Base-by-base conservation (phyloP, 35 echinoderm and acorn worm genomes). In the Heliocidaris erythrogramma region DNA sequence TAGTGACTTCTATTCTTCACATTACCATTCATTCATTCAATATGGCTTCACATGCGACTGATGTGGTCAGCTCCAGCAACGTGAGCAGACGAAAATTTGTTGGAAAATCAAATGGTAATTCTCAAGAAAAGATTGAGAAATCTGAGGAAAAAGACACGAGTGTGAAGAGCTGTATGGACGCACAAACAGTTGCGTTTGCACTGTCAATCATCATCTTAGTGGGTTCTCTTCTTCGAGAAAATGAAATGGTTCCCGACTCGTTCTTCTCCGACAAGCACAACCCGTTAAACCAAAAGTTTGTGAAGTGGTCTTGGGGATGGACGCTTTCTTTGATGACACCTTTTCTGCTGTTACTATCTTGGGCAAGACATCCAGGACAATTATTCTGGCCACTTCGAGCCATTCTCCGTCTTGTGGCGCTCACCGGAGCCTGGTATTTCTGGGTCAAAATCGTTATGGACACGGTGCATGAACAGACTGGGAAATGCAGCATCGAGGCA, bases 291-390 rank as follows among this genome's bases (percentile, higher is more conserved):
- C 97, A 96, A 30, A 59, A 95, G 16, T 98, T 98, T 61, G 96
- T 96, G 65, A 98, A 98, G 88, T 96, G 94, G 94, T 94, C 95
- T 27, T 98, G 97, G 97, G 95, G 96, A 21, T 98, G 97, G 97
- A 98, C 97, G 16, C 85, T 98, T 48, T 88, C 92, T 89, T 89
- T 96, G 16, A 49, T 86, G 21, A 96, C 97, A 31, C 95, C 97
- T 17, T 95, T 94, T 48, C 30, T 94, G 17, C 8, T 96, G 14
- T n/a, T 95, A 18, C 32, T 85, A 48, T 85, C 93, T 59, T 90
- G 94, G 94, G 86, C n/a, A 94, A 95, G 92, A 84, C 49, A 29
- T 94, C 93, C 59, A 29, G 92, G 49, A 84, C 93, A 88, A 93
- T 93, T 95, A 30, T 17, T 87, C 14, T 60, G 32, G 49, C 92